Base-by-base conservation (phyloP, 2,797 vertebrate genomes). In the Scleropages formosus region DNA sequence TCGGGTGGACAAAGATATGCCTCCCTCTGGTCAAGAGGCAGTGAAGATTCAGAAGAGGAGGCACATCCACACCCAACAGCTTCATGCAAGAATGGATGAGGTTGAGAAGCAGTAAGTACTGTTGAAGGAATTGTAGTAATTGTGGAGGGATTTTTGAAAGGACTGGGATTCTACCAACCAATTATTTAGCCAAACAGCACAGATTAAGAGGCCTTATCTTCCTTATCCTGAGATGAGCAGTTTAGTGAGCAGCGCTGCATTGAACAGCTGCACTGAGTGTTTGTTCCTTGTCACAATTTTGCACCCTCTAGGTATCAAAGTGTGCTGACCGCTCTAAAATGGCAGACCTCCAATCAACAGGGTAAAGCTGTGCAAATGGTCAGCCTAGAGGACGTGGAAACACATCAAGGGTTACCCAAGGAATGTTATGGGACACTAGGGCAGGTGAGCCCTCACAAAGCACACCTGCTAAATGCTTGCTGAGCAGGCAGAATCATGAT, bases 21-120 rank as follows among this genome's bases (percentile, higher is more conserved):
- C 77, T 69, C 72, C 80, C 0, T 85, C 88, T 0, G 74, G 82
- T 27, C 49, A 81, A 67, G 86, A 82, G 47, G 78, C 31, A 18
- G 75, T 4, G 0, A 75, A 62, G 3, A 31, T 84, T 4, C 49
- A 53, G 0, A 20, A 49, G 0, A 0, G 73, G 0, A 81, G 84
- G 67, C 77, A 79, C 0, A 73, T 79, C 0, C 78, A 79, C 0
- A 60, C 47, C 0, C 81, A 80, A 75, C 84, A 68, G 11, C 65
- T 68, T 16, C 46, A 65, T n/a, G 68, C 39, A 68, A 39, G 11
- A 71, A 83, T 86, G 82, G 83, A 84, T 77, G 81, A 83, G 77
- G 85, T 89, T 77, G 88, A 89, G 61, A 83, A 90, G 15, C 89
- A 87, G 90, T 91, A 78, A 88, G 90, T 87, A n/a, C n/a, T 65